These are phyloP conservation scores for Tylochromis polylepis DNA, from an alignment of 2,113 vertebrate genomes.

Conservation along the genomic window DNA sequence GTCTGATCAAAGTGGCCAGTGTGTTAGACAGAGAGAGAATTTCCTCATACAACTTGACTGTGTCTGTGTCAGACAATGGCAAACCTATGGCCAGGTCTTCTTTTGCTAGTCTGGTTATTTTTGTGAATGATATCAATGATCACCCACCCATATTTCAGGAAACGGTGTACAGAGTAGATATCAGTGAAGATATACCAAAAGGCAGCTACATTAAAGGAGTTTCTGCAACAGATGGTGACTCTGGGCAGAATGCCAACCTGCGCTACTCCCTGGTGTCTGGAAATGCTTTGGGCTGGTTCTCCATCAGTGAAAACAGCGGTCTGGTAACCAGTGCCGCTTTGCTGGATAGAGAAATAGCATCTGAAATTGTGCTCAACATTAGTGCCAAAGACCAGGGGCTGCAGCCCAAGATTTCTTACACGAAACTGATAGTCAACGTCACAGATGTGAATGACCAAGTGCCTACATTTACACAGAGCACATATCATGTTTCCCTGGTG, in stretches of 20 bases:
- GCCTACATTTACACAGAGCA: constrained; percentile 80
- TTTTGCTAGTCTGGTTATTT: constrained; percentile 92
- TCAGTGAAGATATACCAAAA: constrained; percentile 88
- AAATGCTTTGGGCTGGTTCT: constrained; percentile 92
- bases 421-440: constrained; percentile 85
- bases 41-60: constrained; percentile 95
- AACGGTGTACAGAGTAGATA: constrained; percentile 83
- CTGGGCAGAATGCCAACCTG: constrained; percentile 94
- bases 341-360: constrained; percentile 86
- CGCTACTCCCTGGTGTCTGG: constrained; percentile 94
- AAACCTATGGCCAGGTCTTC: constrained; percentile 83
- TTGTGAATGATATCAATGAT: constrained; percentile 96
- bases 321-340: constrained; percentile 83
- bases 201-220: constrained; percentile 94
- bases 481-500: constrained; percentile 78
- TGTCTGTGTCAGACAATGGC: constrained; percentile 88
- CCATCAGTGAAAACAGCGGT: constrained; percentile 92
- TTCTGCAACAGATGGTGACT: constrained; percentile 92
- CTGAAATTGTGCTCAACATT: constrained; percentile 88
- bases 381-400: constrained; percentile 95
- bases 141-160: constrained; percentile 92
- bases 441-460: constrained; percentile 92
- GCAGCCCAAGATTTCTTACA: constrained; percentile 90
- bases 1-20: constrained; percentile 94
- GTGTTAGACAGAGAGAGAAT: constrained; percentile 92